Conservation (phyloP, 2,888 invertebrate genomes). For the Xiphydria camelus region DNA sequence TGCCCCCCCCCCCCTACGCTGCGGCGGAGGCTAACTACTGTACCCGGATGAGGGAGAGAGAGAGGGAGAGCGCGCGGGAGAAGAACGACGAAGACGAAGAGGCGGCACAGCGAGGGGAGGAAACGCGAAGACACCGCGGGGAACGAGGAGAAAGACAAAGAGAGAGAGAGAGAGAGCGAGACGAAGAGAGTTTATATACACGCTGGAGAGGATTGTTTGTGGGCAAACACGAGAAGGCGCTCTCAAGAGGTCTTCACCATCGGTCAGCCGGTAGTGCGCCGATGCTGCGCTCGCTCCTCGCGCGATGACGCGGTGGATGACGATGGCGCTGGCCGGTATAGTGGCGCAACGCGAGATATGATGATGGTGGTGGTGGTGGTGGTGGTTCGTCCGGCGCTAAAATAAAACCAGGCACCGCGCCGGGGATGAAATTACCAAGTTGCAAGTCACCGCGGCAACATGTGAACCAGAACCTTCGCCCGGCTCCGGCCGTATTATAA, state of each 20-base stretch:
- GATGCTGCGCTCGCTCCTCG: slow-evolving; percentile 10
- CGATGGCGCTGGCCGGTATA: slow-evolving; percentile 7
- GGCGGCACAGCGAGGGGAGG: slow-evolving; percentile 14
- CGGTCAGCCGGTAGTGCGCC: slow-evolving; percentile 5
- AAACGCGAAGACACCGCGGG: slow-evolving; percentile 5
- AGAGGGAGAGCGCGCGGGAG: slow-evolving; percentile 7
- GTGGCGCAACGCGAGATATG: slow-evolving; percentile 14
- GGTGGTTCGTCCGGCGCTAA: slow-evolving; percentile 18
- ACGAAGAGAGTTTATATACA: slow-evolving; percentile 15
- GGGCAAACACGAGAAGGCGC: slow-evolving; percentile 37
- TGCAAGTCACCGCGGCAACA: slow-evolving; percentile 50
- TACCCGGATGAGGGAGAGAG: not conserved
- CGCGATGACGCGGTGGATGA: slow-evolving; percentile 7
- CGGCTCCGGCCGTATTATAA: slow-evolving; percentile 30
- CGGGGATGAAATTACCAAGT: slow-evolving; percentile 53
- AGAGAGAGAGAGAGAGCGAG: slow-evolving; percentile 26
- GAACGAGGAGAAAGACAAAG: slow-evolving; percentile 12
- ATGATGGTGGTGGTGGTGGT: slow-evolving; percentile 10
- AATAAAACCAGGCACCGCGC: slow-evolving; percentile 40
- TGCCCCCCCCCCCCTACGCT: not conserved
- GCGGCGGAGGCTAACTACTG: not conserved
- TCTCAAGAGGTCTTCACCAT: slow-evolving; percentile 26
- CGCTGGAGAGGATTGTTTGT: slow-evolving; percentile 46
- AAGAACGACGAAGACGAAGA: slow-evolving; percentile 22
- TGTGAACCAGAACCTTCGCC: slow-evolving; percentile 22